Evolutionary conservation across 2,113 vertebrate genomes (phyloP).

Genomic region (Hippolais icterina): DNA sequence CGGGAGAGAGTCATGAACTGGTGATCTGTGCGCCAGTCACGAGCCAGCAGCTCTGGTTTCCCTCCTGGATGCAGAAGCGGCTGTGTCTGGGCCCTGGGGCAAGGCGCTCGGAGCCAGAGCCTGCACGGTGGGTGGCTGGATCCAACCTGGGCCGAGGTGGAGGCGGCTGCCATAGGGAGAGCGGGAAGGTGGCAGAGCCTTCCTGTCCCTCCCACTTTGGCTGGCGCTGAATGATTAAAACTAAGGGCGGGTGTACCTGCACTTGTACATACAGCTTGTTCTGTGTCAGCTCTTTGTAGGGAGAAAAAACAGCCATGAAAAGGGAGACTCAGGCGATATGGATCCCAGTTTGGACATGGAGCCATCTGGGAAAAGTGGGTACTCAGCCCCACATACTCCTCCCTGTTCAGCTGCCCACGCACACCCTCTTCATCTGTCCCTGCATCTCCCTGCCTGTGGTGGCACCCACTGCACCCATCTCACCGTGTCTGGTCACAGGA

Average conservation of each 20-base stretch:
- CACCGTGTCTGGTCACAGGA: fast-evolving
- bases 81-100: not conserved
- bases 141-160: not conserved
- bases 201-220: conserved; percentile 35
- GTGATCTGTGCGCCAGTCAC: conserved; percentile 9
- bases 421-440: fast-evolving
- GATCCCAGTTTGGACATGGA: not conserved
- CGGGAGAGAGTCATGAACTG: not conserved
- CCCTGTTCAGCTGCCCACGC: not conserved
- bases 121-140: not conserved
- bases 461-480: not conserved
- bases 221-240: conserved; percentile 46
- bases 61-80: conserved; percentile 11
- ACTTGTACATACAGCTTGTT: not conserved
- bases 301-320: not conserved
- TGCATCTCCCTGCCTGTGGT: fast-evolving
- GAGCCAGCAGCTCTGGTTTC: conserved; percentile 23
- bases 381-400: not conserved
- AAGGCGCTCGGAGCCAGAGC: not conserved
- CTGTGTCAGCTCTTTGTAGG: not conserved
- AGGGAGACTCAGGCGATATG: fast-evolving
- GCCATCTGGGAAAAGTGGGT: not conserved
- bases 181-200: not conserved
- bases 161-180: not conserved
- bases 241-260: conserved; percentile 10